phyloP scores from a whole-genome alignment of 2,888 invertebrate genomes.

The Desoria tigrina region DNA sequence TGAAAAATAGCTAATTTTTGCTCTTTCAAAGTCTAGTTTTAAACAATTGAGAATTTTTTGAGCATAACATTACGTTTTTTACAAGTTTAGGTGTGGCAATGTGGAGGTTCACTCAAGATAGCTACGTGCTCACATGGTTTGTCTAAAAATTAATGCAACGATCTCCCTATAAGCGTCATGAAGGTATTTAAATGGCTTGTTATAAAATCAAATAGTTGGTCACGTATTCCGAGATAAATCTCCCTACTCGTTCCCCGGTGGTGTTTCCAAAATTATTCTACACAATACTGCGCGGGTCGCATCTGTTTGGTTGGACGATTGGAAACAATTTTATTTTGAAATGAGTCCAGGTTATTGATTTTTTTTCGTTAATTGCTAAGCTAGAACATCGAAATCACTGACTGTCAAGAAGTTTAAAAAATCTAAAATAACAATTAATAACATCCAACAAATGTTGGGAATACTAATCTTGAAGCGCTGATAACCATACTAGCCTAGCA shows the following conservation, averaged over 20 bases:
- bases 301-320: conserved; percentile 99
- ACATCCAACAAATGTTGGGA: no score
- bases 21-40: not conserved
- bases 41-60: not conserved
- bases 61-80: conserved; percentile 11
- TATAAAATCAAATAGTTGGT: conserved; percentile 59
- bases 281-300: conserved; percentile 98
- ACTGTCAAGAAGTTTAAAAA: no score
- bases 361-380: conserved; percentile 2
- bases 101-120: conserved; percentile 60
- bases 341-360: conserved; percentile 84
- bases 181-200: no score
- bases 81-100: conserved; percentile 59
- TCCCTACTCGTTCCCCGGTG: conserved; percentile 99
- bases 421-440: no score
- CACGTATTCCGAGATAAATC: conserved; percentile 98
- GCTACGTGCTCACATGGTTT: conserved; percentile 58
- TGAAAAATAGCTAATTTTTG: not conserved
- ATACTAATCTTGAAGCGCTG: no score
- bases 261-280: conserved; percentile 92
- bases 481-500: no score
- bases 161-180: no score
- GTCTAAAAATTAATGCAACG: not conserved
- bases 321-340: conserved; percentile 98
- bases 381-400: not conserved